Evolutionary conservation across 2,888 invertebrate genomes (phyloP).

Genomic region (Scaptomyza flava): DNA sequence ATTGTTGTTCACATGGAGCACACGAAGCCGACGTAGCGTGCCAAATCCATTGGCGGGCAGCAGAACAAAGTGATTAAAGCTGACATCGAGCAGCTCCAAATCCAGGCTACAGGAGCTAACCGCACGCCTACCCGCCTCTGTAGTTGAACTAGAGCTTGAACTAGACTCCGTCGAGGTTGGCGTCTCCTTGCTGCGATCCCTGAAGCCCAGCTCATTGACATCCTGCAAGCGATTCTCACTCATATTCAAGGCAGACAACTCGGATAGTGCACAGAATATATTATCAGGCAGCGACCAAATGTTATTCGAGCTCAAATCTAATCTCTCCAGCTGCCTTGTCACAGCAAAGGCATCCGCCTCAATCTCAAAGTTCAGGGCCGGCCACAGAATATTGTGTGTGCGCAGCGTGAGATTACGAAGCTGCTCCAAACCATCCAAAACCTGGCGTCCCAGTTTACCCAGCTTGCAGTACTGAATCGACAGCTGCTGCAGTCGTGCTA

Average conservation of each 20-base stretch:
- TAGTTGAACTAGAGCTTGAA: constrained; percentile 33
- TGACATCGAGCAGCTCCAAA: constrained; percentile 92
- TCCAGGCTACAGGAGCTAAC: constrained; percentile 89
- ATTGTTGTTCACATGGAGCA: constrained; percentile 93
- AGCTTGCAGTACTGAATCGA: constrained; percentile 94
- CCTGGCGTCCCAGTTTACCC: constrained; percentile 91
- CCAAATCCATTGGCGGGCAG: constrained; percentile 93
- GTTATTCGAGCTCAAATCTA: constrained; percentile 94
- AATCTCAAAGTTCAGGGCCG: constrained; percentile 92
- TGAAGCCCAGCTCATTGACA: constrained; percentile 93
- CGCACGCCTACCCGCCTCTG: constrained; percentile 49
- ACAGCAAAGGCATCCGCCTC: constrained; percentile 91
- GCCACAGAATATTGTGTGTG: constrained; percentile 94
- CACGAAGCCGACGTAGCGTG: constrained; percentile 90
- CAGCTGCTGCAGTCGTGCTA: constrained; percentile 91
- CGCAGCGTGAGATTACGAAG: constrained; percentile 93
- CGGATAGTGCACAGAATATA: constrained; percentile 92
- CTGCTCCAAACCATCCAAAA: constrained; percentile 91
- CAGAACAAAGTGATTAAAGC: constrained; percentile 93
- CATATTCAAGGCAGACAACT: constrained; percentile 92
- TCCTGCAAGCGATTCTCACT: constrained; percentile 95
- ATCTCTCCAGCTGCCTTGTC: constrained; percentile 91
- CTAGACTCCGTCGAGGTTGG: constrained; percentile 57
- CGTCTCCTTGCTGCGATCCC: constrained; percentile 86
- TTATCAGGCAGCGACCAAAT: constrained; percentile 95